phyloP scores from a whole-genome alignment of 1,140 invertebrate species.

The Drosophila littoralis region DNA sequence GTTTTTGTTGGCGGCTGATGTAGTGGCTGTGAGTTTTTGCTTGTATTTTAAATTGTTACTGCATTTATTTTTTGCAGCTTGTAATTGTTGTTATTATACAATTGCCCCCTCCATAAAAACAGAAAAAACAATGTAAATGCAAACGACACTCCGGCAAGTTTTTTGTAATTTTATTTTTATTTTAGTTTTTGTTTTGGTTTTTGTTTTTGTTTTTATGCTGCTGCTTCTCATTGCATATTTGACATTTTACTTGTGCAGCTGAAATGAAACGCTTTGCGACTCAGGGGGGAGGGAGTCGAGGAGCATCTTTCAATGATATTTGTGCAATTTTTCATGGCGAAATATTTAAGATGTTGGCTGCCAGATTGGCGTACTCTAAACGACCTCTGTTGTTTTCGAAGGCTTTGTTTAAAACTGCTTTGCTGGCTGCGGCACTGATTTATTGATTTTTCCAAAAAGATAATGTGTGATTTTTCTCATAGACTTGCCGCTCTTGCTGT shows the following conservation, averaged over 20 bases:
- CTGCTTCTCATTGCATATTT: slow-evolving; percentile 68
- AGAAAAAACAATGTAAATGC: slow-evolving; percentile 62
- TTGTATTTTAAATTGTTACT: slow-evolving; percentile 74
- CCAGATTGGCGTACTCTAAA: slow-evolving; percentile 50
- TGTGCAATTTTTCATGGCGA: slow-evolving; percentile 67
- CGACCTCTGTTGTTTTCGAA: slow-evolving; percentile 35
- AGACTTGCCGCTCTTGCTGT: slow-evolving; percentile 43
- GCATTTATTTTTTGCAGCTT: slow-evolving; percentile 68
- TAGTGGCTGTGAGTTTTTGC: slow-evolving; percentile 51
- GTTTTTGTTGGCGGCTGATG: slow-evolving; percentile 21
- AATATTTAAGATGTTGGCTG: slow-evolving; percentile 60
- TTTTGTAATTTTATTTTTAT: slow-evolving; percentile 34
- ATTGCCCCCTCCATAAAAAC: slow-evolving; percentile 55
- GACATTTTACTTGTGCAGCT: slow-evolving; percentile 70
- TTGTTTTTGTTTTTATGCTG: slow-evolving; percentile 18
- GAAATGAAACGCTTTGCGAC: slow-evolving; percentile 9
- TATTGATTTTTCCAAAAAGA: slow-evolving; percentile 79
- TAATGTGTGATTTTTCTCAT: slow-evolving; percentile 83
- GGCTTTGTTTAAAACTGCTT: slow-evolving; percentile 53
- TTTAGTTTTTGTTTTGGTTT: slow-evolving; percentile 32
- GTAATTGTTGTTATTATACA: slow-evolving; percentile 79
- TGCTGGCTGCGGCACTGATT: slow-evolving; percentile 55
- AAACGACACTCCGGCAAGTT: slow-evolving; percentile 52
- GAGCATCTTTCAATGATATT: slow-evolving; percentile 61
- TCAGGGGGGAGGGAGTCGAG: not conserved